Conservation (phyloP, 2,888 invertebrate genomes). For the Corbicula japonica region DNA sequence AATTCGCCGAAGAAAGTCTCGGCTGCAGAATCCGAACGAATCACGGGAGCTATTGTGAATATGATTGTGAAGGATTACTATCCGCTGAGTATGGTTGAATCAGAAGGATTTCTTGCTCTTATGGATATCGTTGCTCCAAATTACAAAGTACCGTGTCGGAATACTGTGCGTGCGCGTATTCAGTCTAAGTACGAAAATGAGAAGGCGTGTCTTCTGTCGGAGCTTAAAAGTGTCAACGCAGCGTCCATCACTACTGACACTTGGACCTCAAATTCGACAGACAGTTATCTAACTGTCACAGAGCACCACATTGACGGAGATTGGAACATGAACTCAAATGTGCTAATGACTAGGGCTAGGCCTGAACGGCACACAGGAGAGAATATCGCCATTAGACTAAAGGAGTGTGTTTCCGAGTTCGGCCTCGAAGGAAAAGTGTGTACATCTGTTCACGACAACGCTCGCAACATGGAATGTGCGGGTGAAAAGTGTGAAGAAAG, state of each 20-base stretch:
- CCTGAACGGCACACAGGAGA: slow-evolving; percentile 23
- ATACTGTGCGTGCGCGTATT: slow-evolving; percentile 26
- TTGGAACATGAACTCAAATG: slow-evolving; percentile 20
- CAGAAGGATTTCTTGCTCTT: not conserved
- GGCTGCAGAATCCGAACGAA: too few species aligned
- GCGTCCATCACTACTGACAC: slow-evolving; percentile 33
- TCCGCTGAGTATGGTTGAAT: slow-evolving; percentile 1
- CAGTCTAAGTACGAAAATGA: slow-evolving; percentile 10
- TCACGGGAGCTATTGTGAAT: too few species aligned
- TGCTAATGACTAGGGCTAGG: slow-evolving; percentile 29
- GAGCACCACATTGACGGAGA: too few species aligned
- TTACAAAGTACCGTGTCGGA: slow-evolving; percentile 19
- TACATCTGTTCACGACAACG: too few species aligned
- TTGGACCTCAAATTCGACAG: slow-evolving; percentile 31
- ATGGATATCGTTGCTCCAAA: slow-evolving; percentile 25
- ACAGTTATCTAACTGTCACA: slow-evolving; percentile 25
- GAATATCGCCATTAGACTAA: slow-evolving; percentile 16
- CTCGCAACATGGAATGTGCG: slow-evolving; percentile 40
- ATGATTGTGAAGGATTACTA: too few species aligned
- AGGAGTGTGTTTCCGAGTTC: slow-evolving; percentile 31
- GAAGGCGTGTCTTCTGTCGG: not conserved
- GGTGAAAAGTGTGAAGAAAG: slow-evolving; percentile 25
- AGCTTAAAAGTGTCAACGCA: not conserved
- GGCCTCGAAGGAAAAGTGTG: slow-evolving; percentile 18
- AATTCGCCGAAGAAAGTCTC: too few species aligned